phyloP scores from a whole-genome alignment of 2,888 invertebrate species.

The Lamellibrachia satsuma region DNA sequence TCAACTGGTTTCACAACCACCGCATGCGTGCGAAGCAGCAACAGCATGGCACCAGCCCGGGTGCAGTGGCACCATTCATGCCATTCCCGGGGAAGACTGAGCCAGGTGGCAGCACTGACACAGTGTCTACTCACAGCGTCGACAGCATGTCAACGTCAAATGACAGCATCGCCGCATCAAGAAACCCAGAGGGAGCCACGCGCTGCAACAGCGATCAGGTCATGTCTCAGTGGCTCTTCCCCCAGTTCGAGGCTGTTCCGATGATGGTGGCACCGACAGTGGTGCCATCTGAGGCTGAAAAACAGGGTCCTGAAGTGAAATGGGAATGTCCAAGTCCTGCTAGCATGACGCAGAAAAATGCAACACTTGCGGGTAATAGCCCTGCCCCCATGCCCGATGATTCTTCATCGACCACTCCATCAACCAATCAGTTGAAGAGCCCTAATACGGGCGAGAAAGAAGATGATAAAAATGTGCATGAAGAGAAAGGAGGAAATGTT shows the following conservation, averaged over 20 bases:
- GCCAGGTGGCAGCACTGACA: constrained; percentile 8
- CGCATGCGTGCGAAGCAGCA: constrained; percentile 89
- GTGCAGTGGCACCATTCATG: constrained; percentile 14
- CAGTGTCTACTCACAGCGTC: constrained; percentile 21
- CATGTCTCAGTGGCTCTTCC: constrained; percentile 20
- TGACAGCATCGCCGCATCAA: neutral
- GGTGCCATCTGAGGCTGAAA: neutral
- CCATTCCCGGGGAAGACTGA: neutral
- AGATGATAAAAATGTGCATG: neutral
- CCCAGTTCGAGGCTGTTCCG: constrained; percentile 20
- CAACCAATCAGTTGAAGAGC: neutral
- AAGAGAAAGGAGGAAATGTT: neutral
- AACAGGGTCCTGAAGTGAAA: neutral
- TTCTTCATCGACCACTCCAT: neutral
- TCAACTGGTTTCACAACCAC: constrained; percentile 99
- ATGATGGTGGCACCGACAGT: neutral
- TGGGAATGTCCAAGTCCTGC: neutral
- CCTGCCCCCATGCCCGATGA: neutral
- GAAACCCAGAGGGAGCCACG: neutral
- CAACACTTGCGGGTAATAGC: neutral
- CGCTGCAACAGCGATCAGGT: neutral
- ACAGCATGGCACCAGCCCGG: constrained; percentile 32
- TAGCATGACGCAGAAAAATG: neutral
- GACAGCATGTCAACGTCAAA: neutral
- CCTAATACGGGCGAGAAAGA: neutral